Conservation (phyloP, 2,888 invertebrate species). For the Lasioglossum malachurum region DNA sequence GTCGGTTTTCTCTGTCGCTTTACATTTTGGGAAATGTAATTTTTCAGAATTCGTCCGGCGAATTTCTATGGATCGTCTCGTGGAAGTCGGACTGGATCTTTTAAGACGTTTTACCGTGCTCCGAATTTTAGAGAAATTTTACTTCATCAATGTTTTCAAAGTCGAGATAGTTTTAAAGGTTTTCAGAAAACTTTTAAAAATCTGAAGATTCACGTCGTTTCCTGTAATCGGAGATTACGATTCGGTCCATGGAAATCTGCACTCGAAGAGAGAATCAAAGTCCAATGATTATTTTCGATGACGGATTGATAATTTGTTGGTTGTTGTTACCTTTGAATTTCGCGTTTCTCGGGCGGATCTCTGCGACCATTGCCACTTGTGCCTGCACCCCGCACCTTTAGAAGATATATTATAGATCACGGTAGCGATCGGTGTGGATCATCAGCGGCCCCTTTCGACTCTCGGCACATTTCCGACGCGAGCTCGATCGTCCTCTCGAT, state of each 20-base stretch:
- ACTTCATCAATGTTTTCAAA: background rate
- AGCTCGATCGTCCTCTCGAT: background rate
- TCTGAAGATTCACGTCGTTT: no score
- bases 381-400: conserved; percentile 40
- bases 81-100: background rate
- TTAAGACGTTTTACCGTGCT: background rate
- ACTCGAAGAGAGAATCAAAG: no score
- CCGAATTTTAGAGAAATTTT: background rate
- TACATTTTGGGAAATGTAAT: background rate
- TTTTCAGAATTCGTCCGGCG: background rate
- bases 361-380: conserved; percentile 23
- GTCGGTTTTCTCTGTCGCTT: background rate
- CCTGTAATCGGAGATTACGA: no score
- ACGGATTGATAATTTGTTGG: background rate
- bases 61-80: background rate
- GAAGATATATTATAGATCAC: conserved; percentile 23
- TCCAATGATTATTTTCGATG: no score
- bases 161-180: background rate
- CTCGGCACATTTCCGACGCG: conserved; percentile 8
- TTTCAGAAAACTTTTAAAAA: background rate
- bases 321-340: background rate
- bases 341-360: background rate
- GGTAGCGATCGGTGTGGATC: conserved; percentile 10
- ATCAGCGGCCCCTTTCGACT: background rate
- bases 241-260: no score